Base-by-base conservation (phyloP, 2,113 vertebrate genomes). In the Ascaphus truei region DNA sequence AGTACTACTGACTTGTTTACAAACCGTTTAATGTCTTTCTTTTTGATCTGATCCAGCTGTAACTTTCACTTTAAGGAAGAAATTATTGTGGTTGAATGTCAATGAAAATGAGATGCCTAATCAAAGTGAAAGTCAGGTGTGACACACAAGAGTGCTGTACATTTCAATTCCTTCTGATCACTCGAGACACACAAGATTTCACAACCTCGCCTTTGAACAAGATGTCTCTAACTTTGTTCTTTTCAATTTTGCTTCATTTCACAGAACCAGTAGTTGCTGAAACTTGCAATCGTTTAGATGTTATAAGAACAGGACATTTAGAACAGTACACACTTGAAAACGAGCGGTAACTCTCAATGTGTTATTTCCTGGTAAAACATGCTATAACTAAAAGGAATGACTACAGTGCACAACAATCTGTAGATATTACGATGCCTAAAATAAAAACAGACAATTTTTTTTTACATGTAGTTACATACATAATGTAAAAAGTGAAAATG, bases 211-310 rank as follows among this genome's bases (percentile, higher is more conserved):
- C 78, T 85, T 79, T 76, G 23, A 85, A 76, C 53, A 73, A 72
- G 75, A 55, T 68, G 69, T 64, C 63, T 33, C 59, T 79, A 76
- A 81, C 77, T 76, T 80, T 72, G 71, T 80, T 83, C 76, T 82
- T 75, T 82, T 84, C 79, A 75, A 41, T 80, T 81, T 80, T 79
- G 72, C 77, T 78, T 77, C 76, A 71, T 58, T 83, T 68, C 52
- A 77, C 65, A 76, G 75, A 83, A 83, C 66, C 68, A 77, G 39
- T 48, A 77, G 48, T 53, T 75, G 71, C 69, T 82, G 62, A 75
- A 81, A 78, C 72, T 56, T 51, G 77, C 81, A 76, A 79, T 61
- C 76, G 72, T 82, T 79, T 79, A 83, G 71, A 74, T 39, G 12
- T 59, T 66, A 63, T 41, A 12, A 62, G 20, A 62, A 31, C n/a